These are phyloP conservation scores for Brachylomia viminalis DNA, from an alignment of 2,888 invertebrate species.

Conservation along the genomic window DNA sequence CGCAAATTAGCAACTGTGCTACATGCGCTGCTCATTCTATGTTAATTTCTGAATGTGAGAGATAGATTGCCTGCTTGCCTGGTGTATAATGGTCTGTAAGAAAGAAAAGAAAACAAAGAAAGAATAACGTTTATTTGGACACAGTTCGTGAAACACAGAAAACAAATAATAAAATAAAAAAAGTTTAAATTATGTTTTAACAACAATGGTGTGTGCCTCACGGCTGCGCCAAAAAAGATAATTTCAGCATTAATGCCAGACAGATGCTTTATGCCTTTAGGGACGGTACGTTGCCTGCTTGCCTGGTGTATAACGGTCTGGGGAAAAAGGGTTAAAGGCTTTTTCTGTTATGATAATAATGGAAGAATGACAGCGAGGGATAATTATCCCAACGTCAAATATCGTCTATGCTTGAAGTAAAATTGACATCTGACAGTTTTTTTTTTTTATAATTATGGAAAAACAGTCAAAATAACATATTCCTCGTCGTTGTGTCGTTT, in stretches of 20 bases:
- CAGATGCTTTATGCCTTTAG: too few species aligned
- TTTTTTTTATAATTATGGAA: too few species aligned
- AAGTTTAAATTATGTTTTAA: too few species aligned
- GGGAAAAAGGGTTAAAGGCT: neutral
- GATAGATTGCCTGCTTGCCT: conserved; percentile 19
- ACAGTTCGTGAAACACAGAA: too few species aligned
- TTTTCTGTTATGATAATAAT: neutral
- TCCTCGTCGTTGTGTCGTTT: neutral
- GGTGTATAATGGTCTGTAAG: neutral
- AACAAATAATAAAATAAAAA: too few species aligned
- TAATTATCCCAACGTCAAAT: neutral
- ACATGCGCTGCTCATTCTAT: conserved; percentile 39
- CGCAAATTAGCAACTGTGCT: conserved; percentile 50
- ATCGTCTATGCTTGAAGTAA: neutral
- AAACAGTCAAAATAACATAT: neutral
- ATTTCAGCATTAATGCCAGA: too few species aligned
- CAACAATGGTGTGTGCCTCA: too few species aligned
- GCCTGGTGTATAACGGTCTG: neutral
- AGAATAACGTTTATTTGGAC: too few species aligned
- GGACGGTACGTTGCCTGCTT: conserved; percentile 12
- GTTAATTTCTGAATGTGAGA: conserved; percentile 43
- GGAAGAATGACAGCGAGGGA: neutral
- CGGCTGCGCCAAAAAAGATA: too few species aligned
- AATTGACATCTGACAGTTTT: neutral
- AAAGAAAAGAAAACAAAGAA: too few species aligned